Evolutionary conservation across 2,888 invertebrate species (phyloP).

Genomic region (Lordiphosa andalusiaca): DNA sequence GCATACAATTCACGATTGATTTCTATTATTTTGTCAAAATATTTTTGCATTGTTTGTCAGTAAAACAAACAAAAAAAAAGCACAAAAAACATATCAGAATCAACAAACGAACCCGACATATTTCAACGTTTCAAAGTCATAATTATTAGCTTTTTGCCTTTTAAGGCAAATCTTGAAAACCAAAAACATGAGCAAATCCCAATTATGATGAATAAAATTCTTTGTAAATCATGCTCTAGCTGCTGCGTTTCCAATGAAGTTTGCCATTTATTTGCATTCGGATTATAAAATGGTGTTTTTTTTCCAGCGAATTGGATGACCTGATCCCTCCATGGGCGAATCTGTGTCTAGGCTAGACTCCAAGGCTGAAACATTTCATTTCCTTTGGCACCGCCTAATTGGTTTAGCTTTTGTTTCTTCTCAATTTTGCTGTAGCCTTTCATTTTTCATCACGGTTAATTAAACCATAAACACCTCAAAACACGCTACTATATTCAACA

Average conservation of each 20-base stretch:
- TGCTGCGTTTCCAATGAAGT: slow-evolving; percentile 62
- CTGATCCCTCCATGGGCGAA: slow-evolving; percentile 1
- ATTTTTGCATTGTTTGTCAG: slow-evolving; percentile 33
- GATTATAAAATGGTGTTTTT: slow-evolving; percentile 1
- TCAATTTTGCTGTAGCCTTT: slow-evolving; percentile 46
- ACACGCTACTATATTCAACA: slow-evolving; percentile 65
- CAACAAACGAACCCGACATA: slow-evolving; percentile 20
- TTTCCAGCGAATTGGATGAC: slow-evolving; percentile 5
- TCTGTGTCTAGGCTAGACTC: slow-evolving; percentile 31
- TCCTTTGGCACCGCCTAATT: slow-evolving; percentile 22
- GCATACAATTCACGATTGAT: slow-evolving; percentile 26
- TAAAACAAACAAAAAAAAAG: slow-evolving; percentile 10
- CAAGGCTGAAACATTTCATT: slow-evolving; percentile 28
- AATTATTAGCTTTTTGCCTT: slow-evolving; percentile 61
- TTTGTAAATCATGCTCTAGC: slow-evolving; percentile 61
- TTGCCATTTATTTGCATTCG: slow-evolving; percentile 64
- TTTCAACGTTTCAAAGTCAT: slow-evolving; percentile 50
- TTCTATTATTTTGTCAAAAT: slow-evolving; percentile 38
- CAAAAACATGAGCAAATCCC: slow-evolving; percentile 18
- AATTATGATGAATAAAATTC: slow-evolving; percentile 42
- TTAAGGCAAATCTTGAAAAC: slow-evolving; percentile 43
- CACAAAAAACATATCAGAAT: slow-evolving; percentile 9
- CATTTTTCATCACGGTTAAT: slow-evolving; percentile 59
- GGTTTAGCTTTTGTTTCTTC: slow-evolving; percentile 1
- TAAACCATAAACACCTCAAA: slow-evolving; percentile 71